Base-by-base conservation (phyloP, 1,140 invertebrate genomes). In the Leptoteleia sp. region DNA sequence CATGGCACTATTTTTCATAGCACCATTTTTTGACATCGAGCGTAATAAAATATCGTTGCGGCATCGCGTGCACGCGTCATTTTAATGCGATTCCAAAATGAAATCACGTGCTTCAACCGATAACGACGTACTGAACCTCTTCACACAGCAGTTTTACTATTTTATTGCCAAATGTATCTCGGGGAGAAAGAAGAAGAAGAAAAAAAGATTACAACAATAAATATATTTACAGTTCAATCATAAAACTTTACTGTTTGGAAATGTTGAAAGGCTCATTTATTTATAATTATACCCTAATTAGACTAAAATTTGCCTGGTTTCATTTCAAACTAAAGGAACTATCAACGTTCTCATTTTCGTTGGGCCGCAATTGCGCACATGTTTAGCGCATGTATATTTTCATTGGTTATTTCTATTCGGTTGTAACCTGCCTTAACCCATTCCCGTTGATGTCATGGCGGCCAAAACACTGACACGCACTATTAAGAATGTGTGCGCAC, bases 61-160 rank as follows among this genome's bases (percentile, higher is more conserved):
- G 13, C 4, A 42, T 57, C 27, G 54, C 54, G 54, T 57, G 37
- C 27, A 13, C 38, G 37, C 15, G 38, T 17, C 22, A 57, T 57
- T 57, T 43, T 57, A 31, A 42, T 57, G 54, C 38, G 43, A 57
- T 43, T 57, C 22, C 15, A 17, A 43, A 43, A 57, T n/a, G 37
- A 57, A 57, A 42, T 57, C 54, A 42, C 54, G 35, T 27, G 50
- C 19, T 40, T 27, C 11, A 4, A 15, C 19, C 35, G 22, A 54
- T 40, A 54, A 54, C 50, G 50, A 38, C 33, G 22, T 37, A 40
- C 11, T 16, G 11, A 38, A 40, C 16, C 27, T 29, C 27, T 42
- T 42, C 54, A 8, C 25, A 16, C 9, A 11, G 37, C 54, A 19
- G 1, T 42, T 42, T 43, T 57, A 38, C 54, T 16, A 31, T 59